Evolutionary conservation across 2,113 vertebrate species (phyloP).

Genomic region (Pipa parva): DNA sequence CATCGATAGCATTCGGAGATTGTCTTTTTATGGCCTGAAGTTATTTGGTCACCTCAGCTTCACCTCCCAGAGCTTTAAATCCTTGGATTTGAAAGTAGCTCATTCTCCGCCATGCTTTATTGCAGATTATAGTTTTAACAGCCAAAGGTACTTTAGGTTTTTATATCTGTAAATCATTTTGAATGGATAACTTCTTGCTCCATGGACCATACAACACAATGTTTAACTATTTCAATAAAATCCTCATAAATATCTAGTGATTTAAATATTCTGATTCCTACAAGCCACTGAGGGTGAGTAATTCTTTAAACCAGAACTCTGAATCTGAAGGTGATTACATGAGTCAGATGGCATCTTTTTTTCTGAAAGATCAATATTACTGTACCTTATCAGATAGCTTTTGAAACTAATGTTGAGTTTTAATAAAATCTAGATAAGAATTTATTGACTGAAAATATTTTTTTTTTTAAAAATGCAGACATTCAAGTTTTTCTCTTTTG

Average conservation of each 20-base stretch:
- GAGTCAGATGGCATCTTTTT: too few species aligned
- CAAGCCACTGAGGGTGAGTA: too few species aligned
- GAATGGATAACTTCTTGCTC: conserved; percentile 4
- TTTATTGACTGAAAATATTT: too few species aligned
- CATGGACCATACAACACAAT: background rate
- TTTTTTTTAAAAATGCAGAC: too few species aligned
- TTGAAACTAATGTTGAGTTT: too few species aligned
- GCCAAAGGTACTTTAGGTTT: background rate
- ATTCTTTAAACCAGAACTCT: too few species aligned
- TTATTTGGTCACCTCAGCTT: conserved; percentile 23
- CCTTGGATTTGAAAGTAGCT: conserved; percentile 7
- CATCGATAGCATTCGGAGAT: background rate
- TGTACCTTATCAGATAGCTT: too few species aligned
- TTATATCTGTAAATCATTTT: background rate
- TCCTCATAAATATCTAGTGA: too few species aligned
- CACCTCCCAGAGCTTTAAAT: conserved; percentile 20
- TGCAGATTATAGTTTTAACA: conserved; percentile 6
- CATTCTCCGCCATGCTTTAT: conserved; percentile 12
- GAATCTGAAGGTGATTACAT: too few species aligned
- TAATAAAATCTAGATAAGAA: too few species aligned
- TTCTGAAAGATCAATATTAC: too few species aligned
- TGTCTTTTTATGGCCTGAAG: conserved; percentile 6
- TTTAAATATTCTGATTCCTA: too few species aligned
- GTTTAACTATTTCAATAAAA: background rate
- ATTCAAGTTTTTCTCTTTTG: background rate